phyloP scores from a whole-genome alignment of 2,888 invertebrate species.

The Eupithecia tripunctaria region DNA sequence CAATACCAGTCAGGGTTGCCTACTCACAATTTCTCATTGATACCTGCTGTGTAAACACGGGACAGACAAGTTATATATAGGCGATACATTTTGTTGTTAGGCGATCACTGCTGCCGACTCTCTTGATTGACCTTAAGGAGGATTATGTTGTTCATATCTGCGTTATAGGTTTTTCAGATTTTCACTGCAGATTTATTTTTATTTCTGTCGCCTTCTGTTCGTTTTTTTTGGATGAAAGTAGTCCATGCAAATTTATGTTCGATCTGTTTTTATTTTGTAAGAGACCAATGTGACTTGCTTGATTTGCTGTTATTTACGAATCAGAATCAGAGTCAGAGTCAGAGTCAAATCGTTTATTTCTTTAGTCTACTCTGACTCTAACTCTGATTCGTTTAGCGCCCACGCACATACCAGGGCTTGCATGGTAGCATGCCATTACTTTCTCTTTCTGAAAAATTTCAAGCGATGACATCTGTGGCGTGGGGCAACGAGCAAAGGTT shows the following conservation, averaged over 20 bases:
- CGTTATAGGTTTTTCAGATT: neutral
- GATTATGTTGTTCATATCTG: neutral
- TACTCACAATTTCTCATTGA: neutral
- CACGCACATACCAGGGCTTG: neutral
- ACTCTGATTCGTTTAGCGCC: too few relatives aligned
- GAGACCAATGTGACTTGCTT: too few relatives aligned
- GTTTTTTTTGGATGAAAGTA: too few relatives aligned
- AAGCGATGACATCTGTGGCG: neutral
- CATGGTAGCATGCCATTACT: neutral
- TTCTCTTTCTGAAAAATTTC: neutral
- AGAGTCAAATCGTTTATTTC: too few relatives aligned
- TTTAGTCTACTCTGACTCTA: too few relatives aligned
- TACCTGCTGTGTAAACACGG: slow-evolving; percentile 16
- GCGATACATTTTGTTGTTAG: slow-evolving; percentile 9
- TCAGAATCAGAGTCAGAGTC: too few relatives aligned
- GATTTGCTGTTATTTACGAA: too few relatives aligned
- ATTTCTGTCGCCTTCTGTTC: neutral
- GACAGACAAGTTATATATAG: slow-evolving; percentile 4
- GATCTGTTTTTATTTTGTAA: neutral
- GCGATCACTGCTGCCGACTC: slow-evolving; percentile 2
- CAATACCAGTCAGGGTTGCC: neutral
- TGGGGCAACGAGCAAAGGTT: neutral
- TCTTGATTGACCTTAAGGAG: neutral
- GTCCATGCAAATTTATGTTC: too few relatives aligned
- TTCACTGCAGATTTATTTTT: neutral